A percentile compares a stretch with the other conserved stretches of the same genome.
These are phyloP conservation scores for Sebastes minor DNA, from an alignment of 2,797 vertebrate genomes.

Conservation along the genomic window DNA sequence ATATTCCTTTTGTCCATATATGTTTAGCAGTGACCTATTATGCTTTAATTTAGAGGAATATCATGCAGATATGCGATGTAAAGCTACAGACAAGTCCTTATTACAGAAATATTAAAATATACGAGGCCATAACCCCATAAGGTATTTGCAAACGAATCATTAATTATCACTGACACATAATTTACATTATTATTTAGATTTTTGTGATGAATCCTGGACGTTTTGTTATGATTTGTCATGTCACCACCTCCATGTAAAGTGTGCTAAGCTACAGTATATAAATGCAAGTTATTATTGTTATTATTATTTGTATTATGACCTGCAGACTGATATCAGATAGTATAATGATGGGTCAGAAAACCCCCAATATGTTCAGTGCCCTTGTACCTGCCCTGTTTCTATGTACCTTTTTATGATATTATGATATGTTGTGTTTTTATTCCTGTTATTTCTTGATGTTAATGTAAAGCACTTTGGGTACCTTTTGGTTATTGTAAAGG, in stretches of 20 bases:
- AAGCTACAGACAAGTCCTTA: neutral
- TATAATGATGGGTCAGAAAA: neutral
- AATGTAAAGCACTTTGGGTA: too few species aligned
- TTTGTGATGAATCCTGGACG: neutral
- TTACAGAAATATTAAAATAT: neutral
- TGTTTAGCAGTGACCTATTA: neutral
- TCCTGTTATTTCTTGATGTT: too few species aligned
- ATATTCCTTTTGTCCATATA: neutral
- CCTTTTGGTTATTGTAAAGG: too few species aligned
- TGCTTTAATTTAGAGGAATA: neutral
- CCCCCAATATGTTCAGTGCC: neutral
- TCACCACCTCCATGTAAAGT: too few species aligned
- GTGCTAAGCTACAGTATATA: too few species aligned
- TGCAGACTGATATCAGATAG: neutral
- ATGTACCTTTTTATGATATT: too few species aligned
- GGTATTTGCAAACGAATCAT: neutral
- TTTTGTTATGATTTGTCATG: neutral
- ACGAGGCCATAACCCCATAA: neutral
- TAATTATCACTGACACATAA: neutral
- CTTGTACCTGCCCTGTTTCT: neutral
- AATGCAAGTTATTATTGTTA: too few species aligned
- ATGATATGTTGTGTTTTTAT: too few species aligned
- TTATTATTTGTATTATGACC: neutral
- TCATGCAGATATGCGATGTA: neutral
- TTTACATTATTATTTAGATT: neutral